Conservation (phyloP, 30 jellyfish, hydroid and myxozoan genomes). For the Mastigias papua region DNA sequence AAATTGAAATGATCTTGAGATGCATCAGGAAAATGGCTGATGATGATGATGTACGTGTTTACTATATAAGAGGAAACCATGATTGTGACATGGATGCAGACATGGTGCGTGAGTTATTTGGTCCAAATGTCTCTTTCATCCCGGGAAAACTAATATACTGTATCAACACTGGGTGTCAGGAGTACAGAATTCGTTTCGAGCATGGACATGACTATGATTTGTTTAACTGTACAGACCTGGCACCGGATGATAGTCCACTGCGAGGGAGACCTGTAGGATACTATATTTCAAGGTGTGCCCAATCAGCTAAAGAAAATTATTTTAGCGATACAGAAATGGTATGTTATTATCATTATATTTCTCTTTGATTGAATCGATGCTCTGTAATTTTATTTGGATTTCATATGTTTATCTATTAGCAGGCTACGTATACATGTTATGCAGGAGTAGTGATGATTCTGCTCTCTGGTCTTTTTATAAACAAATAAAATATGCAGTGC, state of each 20-base stretch:
- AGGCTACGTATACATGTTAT: too few species aligned
- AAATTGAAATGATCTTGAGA: slow-evolving; percentile 27
- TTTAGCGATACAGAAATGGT: slow-evolving; percentile 88
- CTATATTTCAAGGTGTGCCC: slow-evolving; percentile 76
- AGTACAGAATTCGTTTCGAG: slow-evolving; percentile 81
- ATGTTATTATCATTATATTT: too few species aligned
- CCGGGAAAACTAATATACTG: slow-evolving; percentile 81
- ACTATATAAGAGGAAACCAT: slow-evolving; percentile 80
- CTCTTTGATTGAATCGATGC: too few species aligned
- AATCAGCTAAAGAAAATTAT: slow-evolving; percentile 63
- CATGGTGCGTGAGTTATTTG: slow-evolving; percentile 55
- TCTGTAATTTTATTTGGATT: too few species aligned
- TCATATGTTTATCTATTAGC: too few species aligned
- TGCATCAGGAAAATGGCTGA: slow-evolving; percentile 81
- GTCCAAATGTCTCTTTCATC: slow-evolving; percentile 61
- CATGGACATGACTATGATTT: slow-evolving; percentile 90
- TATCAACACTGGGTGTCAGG: slow-evolving; percentile 73
- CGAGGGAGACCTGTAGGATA: slow-evolving; percentile 81
- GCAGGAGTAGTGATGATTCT: too few species aligned
- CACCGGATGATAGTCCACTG: slow-evolving; percentile 79
- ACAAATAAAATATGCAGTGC: too few species aligned
- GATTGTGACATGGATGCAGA: slow-evolving; percentile 72
- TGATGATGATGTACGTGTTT: slow-evolving; percentile 81
- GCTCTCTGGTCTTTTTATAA: too few species aligned
- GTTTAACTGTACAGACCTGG: slow-evolving; percentile 54